Evolutionary conservation across 2,888 invertebrate genomes (phyloP).

Genomic region (Fissipunctia ypsillon): DNA sequence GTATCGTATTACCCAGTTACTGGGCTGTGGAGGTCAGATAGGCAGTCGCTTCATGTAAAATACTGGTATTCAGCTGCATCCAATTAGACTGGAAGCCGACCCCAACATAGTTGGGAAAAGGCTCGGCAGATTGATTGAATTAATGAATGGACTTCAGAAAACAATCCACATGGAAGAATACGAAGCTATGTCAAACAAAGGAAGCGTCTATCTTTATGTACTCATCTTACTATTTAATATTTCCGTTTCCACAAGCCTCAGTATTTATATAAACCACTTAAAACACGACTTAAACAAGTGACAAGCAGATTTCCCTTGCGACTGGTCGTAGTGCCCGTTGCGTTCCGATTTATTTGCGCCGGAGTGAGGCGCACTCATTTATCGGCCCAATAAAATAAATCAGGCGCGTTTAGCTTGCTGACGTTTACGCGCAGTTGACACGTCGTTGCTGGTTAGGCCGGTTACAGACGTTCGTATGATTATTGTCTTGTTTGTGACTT

Average conservation of each 20-base stretch:
- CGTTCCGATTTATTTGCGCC: slow-evolving; percentile 67
- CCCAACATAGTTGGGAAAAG: too few relatives aligned
- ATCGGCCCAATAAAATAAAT: slow-evolving; percentile 80
- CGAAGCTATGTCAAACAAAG: too few relatives aligned
- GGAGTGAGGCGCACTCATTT: slow-evolving; percentile 76
- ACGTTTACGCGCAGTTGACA: slow-evolving; percentile 77
- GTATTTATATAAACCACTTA: slow-evolving; percentile 38
- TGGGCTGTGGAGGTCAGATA: too few relatives aligned
- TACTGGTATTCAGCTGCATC: too few relatives aligned
- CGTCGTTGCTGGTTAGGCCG: slow-evolving; percentile 70
- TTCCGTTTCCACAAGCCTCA: background rate
- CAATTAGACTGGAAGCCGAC: too few relatives aligned
- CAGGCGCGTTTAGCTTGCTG: slow-evolving; percentile 74
- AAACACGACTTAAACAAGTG: slow-evolving; percentile 43
- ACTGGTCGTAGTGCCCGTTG: slow-evolving; percentile 49
- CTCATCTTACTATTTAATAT: too few relatives aligned
- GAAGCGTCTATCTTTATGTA: too few relatives aligned
- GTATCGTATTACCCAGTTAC: too few relatives aligned
- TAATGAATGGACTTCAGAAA: too few relatives aligned
- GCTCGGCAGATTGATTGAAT: too few relatives aligned
- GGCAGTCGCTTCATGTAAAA: too few relatives aligned
- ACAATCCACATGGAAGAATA: too few relatives aligned
- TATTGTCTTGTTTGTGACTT: slow-evolving; percentile 34
- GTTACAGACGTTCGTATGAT: slow-evolving; percentile 47
- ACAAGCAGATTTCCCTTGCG: slow-evolving; percentile 50